These are phyloP conservation scores for Limosa lapponica DNA, from an alignment of 2,797 vertebrate genomes.

Conservation along the genomic window DNA sequence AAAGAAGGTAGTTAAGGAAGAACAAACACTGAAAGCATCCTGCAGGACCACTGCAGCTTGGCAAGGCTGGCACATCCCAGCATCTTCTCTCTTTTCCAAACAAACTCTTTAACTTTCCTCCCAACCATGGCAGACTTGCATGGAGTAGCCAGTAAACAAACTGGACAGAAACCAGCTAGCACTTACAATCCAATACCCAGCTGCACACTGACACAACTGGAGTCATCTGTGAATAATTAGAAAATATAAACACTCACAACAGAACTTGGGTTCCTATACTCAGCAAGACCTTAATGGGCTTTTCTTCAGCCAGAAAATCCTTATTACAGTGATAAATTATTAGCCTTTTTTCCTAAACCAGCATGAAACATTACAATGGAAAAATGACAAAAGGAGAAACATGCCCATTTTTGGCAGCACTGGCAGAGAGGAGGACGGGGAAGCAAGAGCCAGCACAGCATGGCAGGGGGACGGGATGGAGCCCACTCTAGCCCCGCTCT, in stretches of 20 bases:
- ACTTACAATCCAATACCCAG: not conserved
- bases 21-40: not conserved
- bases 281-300: constrained; percentile 58
- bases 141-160: constrained; percentile 35
- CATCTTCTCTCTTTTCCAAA: not conserved
- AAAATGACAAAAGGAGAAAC: constrained; percentile 44
- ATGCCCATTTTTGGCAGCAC: not conserved
- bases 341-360: constrained; percentile 37
- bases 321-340: constrained; percentile 24
- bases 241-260: constrained; percentile 50
- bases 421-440: not conserved
- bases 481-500: not conserved
- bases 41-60: not conserved
- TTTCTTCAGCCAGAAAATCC: constrained; percentile 64
- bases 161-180: not conserved
- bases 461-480: fast-evolving
- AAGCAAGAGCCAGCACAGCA: not conserved
- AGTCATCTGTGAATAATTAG: constrained; percentile 64
- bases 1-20: not conserved
- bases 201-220: not conserved
- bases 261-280: constrained; percentile 42
- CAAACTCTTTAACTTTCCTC: not conserved
- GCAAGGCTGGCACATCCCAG: not conserved
- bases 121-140: not conserved
- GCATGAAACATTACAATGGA: constrained; percentile 9